Evolutionary conservation across 2,888 invertebrate species (phyloP), one percentile per base, ranked within the genome.

Genomic region (Eristalis tenax): DNA sequence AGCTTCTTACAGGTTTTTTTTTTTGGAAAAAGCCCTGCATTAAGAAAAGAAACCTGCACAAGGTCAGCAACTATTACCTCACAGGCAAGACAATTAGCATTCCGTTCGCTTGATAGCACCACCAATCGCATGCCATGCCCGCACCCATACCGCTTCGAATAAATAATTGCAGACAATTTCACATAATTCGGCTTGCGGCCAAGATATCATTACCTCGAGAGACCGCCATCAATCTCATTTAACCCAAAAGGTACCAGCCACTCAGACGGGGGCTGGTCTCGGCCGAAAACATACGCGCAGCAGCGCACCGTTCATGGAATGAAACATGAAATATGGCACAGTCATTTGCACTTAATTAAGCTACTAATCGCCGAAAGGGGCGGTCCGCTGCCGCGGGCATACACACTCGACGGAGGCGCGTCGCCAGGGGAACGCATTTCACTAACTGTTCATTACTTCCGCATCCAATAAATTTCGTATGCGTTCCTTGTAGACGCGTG

Each of bases 381-480:
- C 56, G 74, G 59, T 59, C 10, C 50, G 18, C 50, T 5, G n/a
- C 50, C 18, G 50, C 50, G 50, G 50, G 4, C 5, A 32, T 32
- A 18, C 50, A 18, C 18, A 18, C 8, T 18, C 18, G 18, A 18
- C 18, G 50, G 50, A 8, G 50, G 38, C 75, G 61, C 57, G 18
- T 13, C n/a, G 56, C 59, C 10, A 11, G 65, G 66, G 35, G 79
- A 79, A 73, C 63, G 71, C 83, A 83, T 87, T 83, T 83, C 83
- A 83, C 79, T 87, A 87, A 87, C 86, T 83, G 86, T 87, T 83
- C 83, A 87, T 50, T 79, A 83, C 86, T 87, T 87, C 86, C 86
- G 86, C 86, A 87, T 83, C 83, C 43, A 87, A 87, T 83, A 83
- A 87, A 87, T 83, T 87, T 87, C 71, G 79, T 87, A 87, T 87